These are phyloP conservation scores for Chironomus tentans DNA, from an alignment of 2,888 invertebrate genomes.

Conservation along the genomic window DNA sequence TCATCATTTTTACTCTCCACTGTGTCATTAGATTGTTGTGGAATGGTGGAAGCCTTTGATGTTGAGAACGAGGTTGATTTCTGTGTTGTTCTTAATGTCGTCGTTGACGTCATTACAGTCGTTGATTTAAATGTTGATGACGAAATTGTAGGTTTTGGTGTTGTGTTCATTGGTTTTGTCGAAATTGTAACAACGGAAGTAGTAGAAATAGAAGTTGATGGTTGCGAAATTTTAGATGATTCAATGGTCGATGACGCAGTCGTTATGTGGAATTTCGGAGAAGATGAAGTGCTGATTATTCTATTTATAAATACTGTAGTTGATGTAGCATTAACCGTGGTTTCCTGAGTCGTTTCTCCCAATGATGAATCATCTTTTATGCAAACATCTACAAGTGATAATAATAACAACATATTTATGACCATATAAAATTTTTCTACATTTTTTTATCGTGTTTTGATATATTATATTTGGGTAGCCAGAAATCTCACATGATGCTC, in stretches of 20 bases:
- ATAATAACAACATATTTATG: neutral
- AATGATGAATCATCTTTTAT: neutral
- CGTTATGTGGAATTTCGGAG: too few relatives aligned
- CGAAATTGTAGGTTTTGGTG: neutral
- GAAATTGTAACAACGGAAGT: neutral
- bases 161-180: neutral
- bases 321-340: neutral
- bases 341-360: neutral
- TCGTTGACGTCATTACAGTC: neutral
- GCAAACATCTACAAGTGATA: slow-evolving; percentile 15
- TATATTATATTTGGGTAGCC: too few relatives aligned
- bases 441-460: too few relatives aligned
- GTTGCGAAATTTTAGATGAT: too few relatives aligned
- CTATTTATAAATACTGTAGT: neutral
- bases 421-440: too few relatives aligned
- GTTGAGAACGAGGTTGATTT: neutral
- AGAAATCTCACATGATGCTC: too few relatives aligned
- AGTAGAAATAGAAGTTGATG: neutral
- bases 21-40: neutral
- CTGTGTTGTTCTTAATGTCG: neutral
- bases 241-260: too few relatives aligned
- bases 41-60: neutral
- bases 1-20: neutral
- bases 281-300: too few relatives aligned
- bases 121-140: neutral